These are phyloP conservation scores for Discoglossus pictus DNA, from an alignment of 2,797 vertebrate species.

Conservation along the genomic window DNA sequence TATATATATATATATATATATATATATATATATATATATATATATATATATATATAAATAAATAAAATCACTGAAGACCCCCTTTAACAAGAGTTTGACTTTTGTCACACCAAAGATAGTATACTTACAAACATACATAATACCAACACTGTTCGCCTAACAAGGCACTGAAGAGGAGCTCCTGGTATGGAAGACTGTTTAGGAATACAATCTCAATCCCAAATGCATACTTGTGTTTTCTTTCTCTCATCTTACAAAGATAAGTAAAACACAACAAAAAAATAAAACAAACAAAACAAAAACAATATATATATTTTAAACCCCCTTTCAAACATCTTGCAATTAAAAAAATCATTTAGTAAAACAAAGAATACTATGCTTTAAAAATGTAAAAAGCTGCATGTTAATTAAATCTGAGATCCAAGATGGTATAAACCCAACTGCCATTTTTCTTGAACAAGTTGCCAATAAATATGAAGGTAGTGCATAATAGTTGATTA, in stretches of 20 bases:
- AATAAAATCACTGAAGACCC: no score
- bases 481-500: slow-evolving; percentile 16
- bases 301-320: slow-evolving; percentile 9
- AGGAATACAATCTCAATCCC: slow-evolving; percentile 10
- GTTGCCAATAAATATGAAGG: slow-evolving; percentile 14
- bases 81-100: no score
- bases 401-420: slow-evolving; percentile 16
- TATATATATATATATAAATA: no score
- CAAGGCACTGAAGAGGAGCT: slow-evolving; percentile 31
- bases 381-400: slow-evolving; percentile 15
- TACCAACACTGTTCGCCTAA: slow-evolving; percentile 1
- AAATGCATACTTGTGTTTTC: slow-evolving; percentile 6
- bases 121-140: no score
- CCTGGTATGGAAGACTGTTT: slow-evolving; percentile 29
- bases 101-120: no score
- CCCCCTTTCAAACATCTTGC: slow-evolving; percentile 1
- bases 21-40: no score
- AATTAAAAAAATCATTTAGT: slow-evolving; percentile 22
- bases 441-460: neutral
- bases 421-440: neutral
- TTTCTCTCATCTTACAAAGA: slow-evolving; percentile 31
- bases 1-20: no score
- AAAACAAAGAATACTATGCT: slow-evolving; percentile 13
- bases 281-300: no score
- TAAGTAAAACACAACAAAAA: slow-evolving; percentile 2